Base-by-base conservation (phyloP, 1,140 invertebrate genomes). In the Rhopalosiphum maidis region DNA sequence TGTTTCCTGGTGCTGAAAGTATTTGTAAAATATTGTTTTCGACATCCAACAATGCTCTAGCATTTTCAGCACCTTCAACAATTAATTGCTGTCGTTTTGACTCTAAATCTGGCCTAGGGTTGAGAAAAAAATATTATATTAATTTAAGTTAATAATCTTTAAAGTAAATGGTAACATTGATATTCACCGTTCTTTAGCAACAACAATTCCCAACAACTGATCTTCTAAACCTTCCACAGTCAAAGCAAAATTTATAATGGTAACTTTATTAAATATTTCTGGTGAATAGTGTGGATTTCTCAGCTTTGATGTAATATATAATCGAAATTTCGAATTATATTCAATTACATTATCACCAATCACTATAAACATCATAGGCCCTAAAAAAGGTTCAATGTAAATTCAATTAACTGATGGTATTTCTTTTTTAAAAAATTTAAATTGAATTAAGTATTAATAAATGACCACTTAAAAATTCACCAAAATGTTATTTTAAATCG, bases 221-320 rank as follows among this genome's bases (percentile, higher is more conserved):
- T 99, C 98, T 95, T 99, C 97, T 55, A 99, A 95, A 25, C 98
- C 98, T 94, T 98, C 97, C 90, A 97, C 96, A 7, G 98, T 99
- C n/a, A 99, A 96, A 68, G 98, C 97, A 95, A 99, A 99, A 95
- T 99, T 99, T 22, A 99, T 97, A 8, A 99, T 95, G 0, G 98
- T 98, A 0, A 99, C 97, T 95, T 98, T 98, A 94, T 98, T 98
- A 93, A 97, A 97, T 1, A 98, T 96, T 96, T 99, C 98, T 0
- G 98, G 98, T 89, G 98, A 95, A 95, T 98, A 99, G 95, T 99
- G 98, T 0, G 98, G 98, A 96, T 99, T 99, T 92, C 98, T 96
- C 41, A 98, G 95, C 95, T 98, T 98, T 11, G 98, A 98, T 51
- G 98, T 98, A 94, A 99, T 97, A 95, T 98, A 99, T 37, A 99